phyloP scores from a whole-genome alignment of 2,888 invertebrate species.

The Orthosia incerta region DNA sequence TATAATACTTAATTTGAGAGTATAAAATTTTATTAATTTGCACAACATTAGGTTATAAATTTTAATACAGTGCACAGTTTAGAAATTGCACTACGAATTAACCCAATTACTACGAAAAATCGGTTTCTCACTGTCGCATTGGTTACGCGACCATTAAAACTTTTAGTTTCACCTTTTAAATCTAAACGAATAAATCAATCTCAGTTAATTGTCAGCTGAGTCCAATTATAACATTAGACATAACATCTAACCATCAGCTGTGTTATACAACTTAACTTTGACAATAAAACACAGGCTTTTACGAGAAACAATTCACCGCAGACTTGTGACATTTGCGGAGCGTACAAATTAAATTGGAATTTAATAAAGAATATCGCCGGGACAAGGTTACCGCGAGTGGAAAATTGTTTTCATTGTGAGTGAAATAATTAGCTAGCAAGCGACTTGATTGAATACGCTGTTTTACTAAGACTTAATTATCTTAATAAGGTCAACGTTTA shows the following conservation, averaged over 20 bases:
- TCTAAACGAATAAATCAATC: slow-evolving; percentile 1
- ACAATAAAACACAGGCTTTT: slow-evolving; percentile 20
- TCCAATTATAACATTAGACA: neutral
- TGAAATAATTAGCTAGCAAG: slow-evolving; percentile 19
- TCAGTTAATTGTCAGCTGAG: neutral
- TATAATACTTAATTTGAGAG: no score
- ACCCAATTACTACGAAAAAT: no score
- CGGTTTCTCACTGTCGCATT: no score
- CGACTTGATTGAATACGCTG: neutral
- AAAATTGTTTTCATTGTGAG: slow-evolving; percentile 21
- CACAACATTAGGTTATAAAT: no score
- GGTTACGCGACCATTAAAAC: no score
- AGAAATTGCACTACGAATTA: no score
- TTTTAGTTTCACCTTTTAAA: no score
- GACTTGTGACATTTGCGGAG: slow-evolving; percentile 38
- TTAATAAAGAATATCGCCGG: slow-evolving; percentile 37
- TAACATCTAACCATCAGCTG: neutral
- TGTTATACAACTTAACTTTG: slow-evolving; percentile 15
- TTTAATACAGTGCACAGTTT: no score
- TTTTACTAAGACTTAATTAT: neutral
- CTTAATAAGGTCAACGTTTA: neutral
- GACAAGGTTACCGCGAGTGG: slow-evolving; percentile 29
- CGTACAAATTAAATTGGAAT: slow-evolving; percentile 46
- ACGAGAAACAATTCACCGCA: slow-evolving; percentile 28
- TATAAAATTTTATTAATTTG: no score